Percentiles rank a stretch among this genome's conserved stretches.
Evolutionary conservation across 2,113 vertebrate genomes (phyloP).

Genomic region (Prietella phreatophila): DNA sequence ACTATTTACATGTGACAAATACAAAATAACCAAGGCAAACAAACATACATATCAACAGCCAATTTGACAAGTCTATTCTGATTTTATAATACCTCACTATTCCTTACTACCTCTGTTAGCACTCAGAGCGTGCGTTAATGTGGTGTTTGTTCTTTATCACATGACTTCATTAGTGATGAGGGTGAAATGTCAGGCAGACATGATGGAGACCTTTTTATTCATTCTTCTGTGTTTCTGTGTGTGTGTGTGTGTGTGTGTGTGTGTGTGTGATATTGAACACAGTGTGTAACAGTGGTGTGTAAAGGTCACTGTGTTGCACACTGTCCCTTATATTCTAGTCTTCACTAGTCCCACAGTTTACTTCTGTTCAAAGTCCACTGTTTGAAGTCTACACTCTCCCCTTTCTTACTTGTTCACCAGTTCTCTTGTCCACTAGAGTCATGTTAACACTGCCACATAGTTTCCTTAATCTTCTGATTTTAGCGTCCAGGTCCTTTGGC

Average conservation of each 20-base stretch:
- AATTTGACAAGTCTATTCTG: too few relatives aligned
- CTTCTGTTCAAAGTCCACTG: neutral
- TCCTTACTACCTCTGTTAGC: neutral
- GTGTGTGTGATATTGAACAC: neutral
- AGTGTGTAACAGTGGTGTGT: neutral
- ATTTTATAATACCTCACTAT: too few relatives aligned
- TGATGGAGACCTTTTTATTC: neutral
- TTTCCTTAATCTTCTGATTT: too few relatives aligned
- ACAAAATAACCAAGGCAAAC: too few relatives aligned
- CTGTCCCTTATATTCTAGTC: neutral
- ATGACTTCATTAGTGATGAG: neutral
- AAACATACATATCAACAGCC: too few relatives aligned
- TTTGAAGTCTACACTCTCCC: too few relatives aligned
- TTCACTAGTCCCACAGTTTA: too few relatives aligned
- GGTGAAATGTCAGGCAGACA: constrained; percentile 1
- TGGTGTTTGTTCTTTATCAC: neutral
- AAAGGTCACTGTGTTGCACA: neutral
- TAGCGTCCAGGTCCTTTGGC: too few relatives aligned
- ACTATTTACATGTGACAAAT: too few relatives aligned
- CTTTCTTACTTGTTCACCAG: too few relatives aligned
- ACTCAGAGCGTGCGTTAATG: neutral
- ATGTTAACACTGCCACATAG: too few relatives aligned
- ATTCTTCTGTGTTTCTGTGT: neutral
- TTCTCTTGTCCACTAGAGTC: too few relatives aligned
- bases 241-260: neutral